Evolutionary conservation across 2,888 invertebrate genomes (phyloP), one percentile per base, ranked within the genome.

Genomic region (Platycheirus rosarum): DNA sequence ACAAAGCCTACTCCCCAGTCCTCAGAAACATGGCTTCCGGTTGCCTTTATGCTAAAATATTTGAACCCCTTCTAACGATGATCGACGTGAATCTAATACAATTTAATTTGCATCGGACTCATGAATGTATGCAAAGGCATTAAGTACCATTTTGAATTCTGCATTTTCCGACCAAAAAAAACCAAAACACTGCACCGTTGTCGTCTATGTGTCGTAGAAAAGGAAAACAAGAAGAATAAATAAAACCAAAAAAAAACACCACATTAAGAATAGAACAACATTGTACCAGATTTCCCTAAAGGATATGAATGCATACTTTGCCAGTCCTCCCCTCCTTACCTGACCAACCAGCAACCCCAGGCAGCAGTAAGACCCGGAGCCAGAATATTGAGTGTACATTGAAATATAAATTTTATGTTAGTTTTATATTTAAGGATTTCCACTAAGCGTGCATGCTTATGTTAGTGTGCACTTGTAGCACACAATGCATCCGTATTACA

Each of bases 71-170:
- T 53, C 44, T 65, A 55, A 53, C 76, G 40, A 70, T 42, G 37
- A 69, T 26, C 42, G 42, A 63, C 80, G 37, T 55, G 66, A 35
- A 82, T 77, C 55, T 55, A 71, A 77, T 77, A 71, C 71, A 77
- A 82, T 73, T 82, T 73, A 76, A 82, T 82, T 82, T 82, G 82
- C 82, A 82, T 82, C 49, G 55, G 62, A 29, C 82, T 82, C 82
- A 82, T 82, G 77, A 73, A 82, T 82, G 77, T 68, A 82, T 82
- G 68, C 77, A 68, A 73, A 68, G 82, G 57, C 82, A 82, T 82
- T 82, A 77, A 82, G 55, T 68, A 68, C 71, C 62, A 57, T 76
- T 76, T 48, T 76, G 55, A 44, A 71, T 71, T 75, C 57, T 80
- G 69, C 68, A 75, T 75, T 70, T 37, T 46, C 5, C 35, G 35